Evolutionary conservation across 2,113 vertebrate genomes (phyloP), one percentile per base, ranked within the genome.

Genomic region (Catharus minimus): DNA sequence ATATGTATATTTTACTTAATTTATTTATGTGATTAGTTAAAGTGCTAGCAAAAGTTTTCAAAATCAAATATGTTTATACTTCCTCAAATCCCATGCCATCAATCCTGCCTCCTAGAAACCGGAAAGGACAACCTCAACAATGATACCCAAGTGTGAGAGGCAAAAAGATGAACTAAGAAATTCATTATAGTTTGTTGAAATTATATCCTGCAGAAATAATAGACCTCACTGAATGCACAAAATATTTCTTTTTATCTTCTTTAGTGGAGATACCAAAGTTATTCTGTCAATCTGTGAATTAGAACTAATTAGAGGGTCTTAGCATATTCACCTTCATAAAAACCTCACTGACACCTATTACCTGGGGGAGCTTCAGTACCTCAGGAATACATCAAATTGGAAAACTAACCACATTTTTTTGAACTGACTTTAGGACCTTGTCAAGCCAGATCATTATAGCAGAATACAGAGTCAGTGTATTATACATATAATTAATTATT

Each of bases 311-410:
- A 33, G 12, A 69, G 5, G 20, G 3, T 65, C 8, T 82, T 58
- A 61, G 2, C 21, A 57, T 9, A 30, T 36, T 79, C 13, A n/a
- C 5, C 28, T 84, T 64, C 23, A 50, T 36, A 13, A 64, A 82
- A 10, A 10, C 2, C 3, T 0, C 14, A 28, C 12, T 18, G 9
- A 7, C 13, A 6, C 15, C 36, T 64, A 10, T 11, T 65, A 21
- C 2, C 3, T 33, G 13, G 15, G 6, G 7, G 56, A 46, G 58
- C 1, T 39, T 52, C 22, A n/a, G 5, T 36, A 23, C 8, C 15
- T 6, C 30, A 22, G 22, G 17, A 88, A 30, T 41, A 21, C 13
- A 61, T 41, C 19, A 46, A 38, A 73, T 2, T 44, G 6, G 24
- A 46, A 78, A 92, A 66, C 5, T 41, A 43, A 61, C 4, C 16